Evolutionary conservation across 1,140 invertebrate species (phyloP).

Genomic region (Potamilus streckersoni): DNA sequence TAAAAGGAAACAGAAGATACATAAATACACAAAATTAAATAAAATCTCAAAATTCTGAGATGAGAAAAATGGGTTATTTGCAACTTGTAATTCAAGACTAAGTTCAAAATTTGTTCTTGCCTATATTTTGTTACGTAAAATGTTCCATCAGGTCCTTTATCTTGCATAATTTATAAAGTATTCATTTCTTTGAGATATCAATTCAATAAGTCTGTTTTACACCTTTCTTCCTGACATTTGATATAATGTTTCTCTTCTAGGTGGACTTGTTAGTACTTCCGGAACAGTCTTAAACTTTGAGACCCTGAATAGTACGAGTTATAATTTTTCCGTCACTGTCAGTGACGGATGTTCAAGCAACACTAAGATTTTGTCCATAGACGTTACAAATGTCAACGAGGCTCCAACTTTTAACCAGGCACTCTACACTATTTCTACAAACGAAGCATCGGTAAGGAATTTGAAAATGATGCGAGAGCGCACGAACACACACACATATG

Average conservation of each 20-base stretch:
- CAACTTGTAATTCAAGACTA: no score
- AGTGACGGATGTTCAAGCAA: slow-evolving; percentile 9
- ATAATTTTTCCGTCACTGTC: slow-evolving; percentile 5
- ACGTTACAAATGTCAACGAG: slow-evolving; percentile 22
- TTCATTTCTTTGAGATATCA: background rate
- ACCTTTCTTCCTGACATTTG: no score
- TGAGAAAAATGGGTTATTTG: no score
- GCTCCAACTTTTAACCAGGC: slow-evolving; percentile 9
- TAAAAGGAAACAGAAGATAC: no score
- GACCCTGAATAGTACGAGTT: slow-evolving; percentile 5
- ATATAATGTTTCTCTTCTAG: background rate
- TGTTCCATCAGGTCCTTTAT: background rate
- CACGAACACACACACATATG: no score
- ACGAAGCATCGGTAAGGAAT: slow-evolving; percentile 7
- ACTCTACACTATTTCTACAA: slow-evolving; percentile 9
- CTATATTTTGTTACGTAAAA: no score
- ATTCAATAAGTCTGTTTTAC: background rate
- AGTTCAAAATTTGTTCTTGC: no score
- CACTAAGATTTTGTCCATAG: slow-evolving; percentile 7
- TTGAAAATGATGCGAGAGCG: no score
- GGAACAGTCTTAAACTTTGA: slow-evolving; percentile 8
- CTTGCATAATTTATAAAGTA: background rate
- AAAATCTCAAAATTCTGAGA: no score
- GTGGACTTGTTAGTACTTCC: slow-evolving; percentile 8
- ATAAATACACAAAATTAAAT: no score